phyloP scores from a whole-genome alignment of 37 sponge, comb jelly and placozoan genomes.

The Trichoplax adhaerens region DNA sequence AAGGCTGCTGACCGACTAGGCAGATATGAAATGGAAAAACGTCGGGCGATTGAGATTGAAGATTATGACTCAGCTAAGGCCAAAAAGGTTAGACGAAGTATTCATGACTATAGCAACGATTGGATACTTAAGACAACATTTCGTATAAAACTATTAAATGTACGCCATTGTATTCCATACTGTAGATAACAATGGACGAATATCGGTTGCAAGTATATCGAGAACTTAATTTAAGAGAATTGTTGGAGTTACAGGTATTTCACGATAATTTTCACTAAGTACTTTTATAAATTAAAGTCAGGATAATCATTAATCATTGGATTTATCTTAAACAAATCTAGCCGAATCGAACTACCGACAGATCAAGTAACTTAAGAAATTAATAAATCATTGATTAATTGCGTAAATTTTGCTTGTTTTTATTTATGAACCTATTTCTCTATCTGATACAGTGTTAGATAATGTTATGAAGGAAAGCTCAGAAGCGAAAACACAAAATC shows the following conservation, averaged over 20 bases:
- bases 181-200: conserved; percentile 1
- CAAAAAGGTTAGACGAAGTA: conserved; percentile 24
- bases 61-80: conserved; percentile 60
- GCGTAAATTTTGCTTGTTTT: too few relatives aligned
- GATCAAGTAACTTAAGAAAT: too few relatives aligned
- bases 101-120: neutral
- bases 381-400: too few relatives aligned
- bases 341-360: too few relatives aligned
- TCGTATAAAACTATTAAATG: neutral
- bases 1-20: conserved; percentile 59
- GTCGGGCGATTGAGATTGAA: conserved; percentile 54
- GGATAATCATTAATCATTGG: too few relatives aligned
- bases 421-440: too few relatives aligned
- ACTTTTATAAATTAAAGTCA: too few relatives aligned
- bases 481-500: too few relatives aligned
- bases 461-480: too few relatives aligned
- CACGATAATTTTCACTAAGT: neutral
- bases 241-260: neutral
- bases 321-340: too few relatives aligned
- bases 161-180: neutral
- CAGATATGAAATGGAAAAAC: conserved; percentile 59
- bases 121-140: neutral
- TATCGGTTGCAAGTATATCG: conserved; percentile 1
- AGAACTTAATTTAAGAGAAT: neutral
- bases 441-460: too few relatives aligned